Conservation (phyloP, 2,888 invertebrate genomes). For the Helicoverpa assulta region DNA sequence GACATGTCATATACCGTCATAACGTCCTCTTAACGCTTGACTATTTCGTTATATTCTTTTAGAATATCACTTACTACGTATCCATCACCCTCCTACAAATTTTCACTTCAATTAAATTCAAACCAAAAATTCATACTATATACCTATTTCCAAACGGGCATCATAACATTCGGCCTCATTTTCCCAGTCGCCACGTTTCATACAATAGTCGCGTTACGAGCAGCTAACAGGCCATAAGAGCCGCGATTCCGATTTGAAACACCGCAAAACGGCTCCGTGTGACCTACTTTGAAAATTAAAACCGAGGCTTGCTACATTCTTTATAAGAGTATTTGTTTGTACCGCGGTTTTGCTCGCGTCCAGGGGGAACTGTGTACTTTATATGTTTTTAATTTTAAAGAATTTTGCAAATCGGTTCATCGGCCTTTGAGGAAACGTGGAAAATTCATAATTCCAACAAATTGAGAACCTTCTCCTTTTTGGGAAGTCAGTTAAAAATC, state of each 20-base stretch:
- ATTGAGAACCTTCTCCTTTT: too few relatives aligned
- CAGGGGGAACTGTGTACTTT: too few relatives aligned
- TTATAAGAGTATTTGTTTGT: not conserved
- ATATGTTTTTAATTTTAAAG: too few relatives aligned
- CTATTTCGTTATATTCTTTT: too few relatives aligned
- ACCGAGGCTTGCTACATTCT: slow-evolving; percentile 23
- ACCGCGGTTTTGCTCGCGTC: not conserved
- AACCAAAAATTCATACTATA: not conserved
- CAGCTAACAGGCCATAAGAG: slow-evolving; percentile 38
- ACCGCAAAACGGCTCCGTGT: slow-evolving; percentile 40
- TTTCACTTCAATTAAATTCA: not conserved
- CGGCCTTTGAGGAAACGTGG: too few relatives aligned
- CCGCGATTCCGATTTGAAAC: slow-evolving; percentile 48
- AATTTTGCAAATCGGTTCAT: too few relatives aligned
- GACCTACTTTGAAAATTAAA: slow-evolving; percentile 63
- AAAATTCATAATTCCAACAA: too few relatives aligned
- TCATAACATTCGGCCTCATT: slow-evolving; percentile 5
- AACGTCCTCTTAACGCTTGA: too few relatives aligned
- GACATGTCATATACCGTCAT: too few relatives aligned
- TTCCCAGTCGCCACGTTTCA: slow-evolving; percentile 12
- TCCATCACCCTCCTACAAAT: too few relatives aligned
- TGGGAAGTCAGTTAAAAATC: too few relatives aligned
- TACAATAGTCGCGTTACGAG: slow-evolving; percentile 48
- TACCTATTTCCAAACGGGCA: not conserved
- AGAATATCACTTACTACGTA: too few relatives aligned